Base-by-base conservation (phyloP, 23 tunicate genomes). In the Styela plicata region DNA sequence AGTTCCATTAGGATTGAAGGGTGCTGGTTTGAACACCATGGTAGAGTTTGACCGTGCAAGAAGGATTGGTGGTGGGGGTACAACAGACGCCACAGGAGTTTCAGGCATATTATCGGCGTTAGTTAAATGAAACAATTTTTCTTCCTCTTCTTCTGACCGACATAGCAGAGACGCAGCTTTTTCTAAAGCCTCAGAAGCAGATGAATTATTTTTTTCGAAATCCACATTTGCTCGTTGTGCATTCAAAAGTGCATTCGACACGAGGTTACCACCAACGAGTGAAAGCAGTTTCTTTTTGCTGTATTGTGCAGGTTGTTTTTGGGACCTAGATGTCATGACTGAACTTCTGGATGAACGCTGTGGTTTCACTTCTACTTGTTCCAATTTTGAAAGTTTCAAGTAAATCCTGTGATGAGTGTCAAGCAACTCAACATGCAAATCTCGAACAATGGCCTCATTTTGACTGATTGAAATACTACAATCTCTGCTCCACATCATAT, bases 21-120 rank as follows among this genome's bases (percentile, higher is more conserved):
- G 74, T 19, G 89, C 87, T 5, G 98, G 98, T 73, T 93, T 93
- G 73, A 93, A 93, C 21, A 87, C 75, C 89, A 93, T 88, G 31
- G 82, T 37, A 26, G 79, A 74, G 52, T 82, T 68, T 2, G 90
- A 85, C 28, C 98, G 63, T 0, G 87, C 82, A 21, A 93, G 82
- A 20, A 93, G 78, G 25, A 93, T 88, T 24, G 98, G 98, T 34
- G 98, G 85, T n/a, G 87, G 82, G 1, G 98, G 98, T 25, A 86
- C 36, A 20, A 44, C 44, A 1, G 1, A 24, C 31, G 17, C 13
- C 21, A n/a, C 65, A 0, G 31, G 31, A 76, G 24, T 52, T 25
- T 37, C 53, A 22, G 62, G 24, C 18, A 0, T 7, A 18, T 29
- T 21, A 76, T 18, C 37, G 5, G 52, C 17, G 7, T 76, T 52